Evolutionary conservation across 2,888 invertebrate species (phyloP).

Genomic region (Stictocephala bisonia): DNA sequence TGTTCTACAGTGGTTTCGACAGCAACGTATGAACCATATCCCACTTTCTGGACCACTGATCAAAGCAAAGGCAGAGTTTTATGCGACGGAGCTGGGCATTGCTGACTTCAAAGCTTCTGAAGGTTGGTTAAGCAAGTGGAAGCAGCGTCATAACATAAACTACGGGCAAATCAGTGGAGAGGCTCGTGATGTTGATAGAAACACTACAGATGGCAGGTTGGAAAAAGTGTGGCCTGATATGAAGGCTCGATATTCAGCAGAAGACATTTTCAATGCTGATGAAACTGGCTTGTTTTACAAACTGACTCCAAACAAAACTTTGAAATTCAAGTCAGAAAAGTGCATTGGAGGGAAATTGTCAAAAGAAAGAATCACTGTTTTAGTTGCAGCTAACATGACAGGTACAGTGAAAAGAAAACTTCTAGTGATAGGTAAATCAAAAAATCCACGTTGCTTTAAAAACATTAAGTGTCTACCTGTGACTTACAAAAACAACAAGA

Average conservation of each 20-base stretch:
- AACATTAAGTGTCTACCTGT: too few relatives aligned
- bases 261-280: conserved; percentile 11
- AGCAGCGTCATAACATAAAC: background rate
- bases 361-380: background rate
- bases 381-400: conserved; percentile 6
- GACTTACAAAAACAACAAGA: too few relatives aligned
- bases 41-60: too few relatives aligned
- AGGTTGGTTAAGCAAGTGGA: conserved; percentile 6
- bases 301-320: conserved; percentile 3
- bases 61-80: too few relatives aligned
- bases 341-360: background rate
- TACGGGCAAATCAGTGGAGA: background rate
- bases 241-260: background rate
- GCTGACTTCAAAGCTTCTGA: too few relatives aligned
- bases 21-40: too few relatives aligned
- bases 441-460: too few relatives aligned
- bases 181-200: background rate
- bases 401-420: too few relatives aligned
- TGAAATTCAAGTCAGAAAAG: background rate
- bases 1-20: too few relatives aligned
- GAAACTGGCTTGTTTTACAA: conserved; percentile 3
- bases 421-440: too few relatives aligned
- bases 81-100: too few relatives aligned
- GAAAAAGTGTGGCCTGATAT: background rate
- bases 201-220: background rate